Evolutionary conservation across 2,113 vertebrate genomes (phyloP), one percentile per base, ranked within the genome.

Genomic region (Seriola dumerili): DNA sequence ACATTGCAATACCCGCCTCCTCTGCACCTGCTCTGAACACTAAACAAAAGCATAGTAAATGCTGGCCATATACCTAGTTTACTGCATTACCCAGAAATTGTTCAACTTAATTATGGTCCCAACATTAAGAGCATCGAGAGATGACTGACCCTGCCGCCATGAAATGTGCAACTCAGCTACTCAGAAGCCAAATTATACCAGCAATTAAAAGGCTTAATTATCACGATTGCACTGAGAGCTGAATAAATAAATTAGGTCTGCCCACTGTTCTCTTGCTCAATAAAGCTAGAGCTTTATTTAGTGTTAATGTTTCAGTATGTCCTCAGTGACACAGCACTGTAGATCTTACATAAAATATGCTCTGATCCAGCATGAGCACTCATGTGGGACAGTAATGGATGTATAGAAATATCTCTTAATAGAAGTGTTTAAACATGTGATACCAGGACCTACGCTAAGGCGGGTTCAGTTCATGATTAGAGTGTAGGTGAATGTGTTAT

Each of bases 321-420:
- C 32, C 54, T 72, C 50, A 23, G 32, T 78, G 70, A 29, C 50
- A 57, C 63, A 69, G 69, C 9, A 29, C 67, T 73, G 32, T 67
- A 65, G 77, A 34, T 74, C 80, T 88, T 87, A 73, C 70, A 89
- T 91, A 88, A 91, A 91, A 86, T 74, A 74, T 85, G 78, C 14
- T 78, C 42, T 74, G 67, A 78, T 21, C 74, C 80, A 70, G 55
- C 42, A 48, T 21, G 42, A 88, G 84, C 69, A 64, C 85, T 81
- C 5, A 19, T 73, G 85, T 90, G 84, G 86, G 74, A 62, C 68
- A 63, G 48, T 85, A 84, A 86, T 85, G 80, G 63, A 84, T 82
- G 72, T 80, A 86, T 52, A 61, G 62, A 84, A 78, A 44, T 17
- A 7, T 58, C 23, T 80, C 36, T 72, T 32, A 50, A 64, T 44